phyloP scores from a whole-genome alignment of 1,140 invertebrate genomes.

The Mya arenaria region DNA sequence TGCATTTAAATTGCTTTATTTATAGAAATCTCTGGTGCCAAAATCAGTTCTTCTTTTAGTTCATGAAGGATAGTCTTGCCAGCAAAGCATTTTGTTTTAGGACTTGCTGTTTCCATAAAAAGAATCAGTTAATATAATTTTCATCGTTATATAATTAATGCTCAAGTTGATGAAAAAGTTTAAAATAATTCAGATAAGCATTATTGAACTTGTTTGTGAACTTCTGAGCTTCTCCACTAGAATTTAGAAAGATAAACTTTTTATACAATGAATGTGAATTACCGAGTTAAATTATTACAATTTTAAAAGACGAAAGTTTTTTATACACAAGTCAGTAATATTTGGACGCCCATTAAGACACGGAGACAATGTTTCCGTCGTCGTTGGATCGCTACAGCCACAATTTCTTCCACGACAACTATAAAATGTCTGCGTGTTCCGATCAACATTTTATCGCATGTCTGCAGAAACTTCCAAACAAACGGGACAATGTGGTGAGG shows the following conservation, averaged over 20 bases:
- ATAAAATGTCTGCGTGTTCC: conserved; percentile 56
- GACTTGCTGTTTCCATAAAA: too few species aligned
- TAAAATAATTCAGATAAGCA: background rate
- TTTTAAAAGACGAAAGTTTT: too few species aligned
- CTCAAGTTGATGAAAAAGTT: background rate
- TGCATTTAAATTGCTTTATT: background rate
- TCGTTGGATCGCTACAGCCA: conserved; percentile 50
- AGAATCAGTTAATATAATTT: too few species aligned
- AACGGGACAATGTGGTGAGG: conserved; percentile 66
- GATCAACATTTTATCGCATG: conserved; percentile 64
- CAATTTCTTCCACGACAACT: conserved; percentile 49
- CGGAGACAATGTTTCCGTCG: conserved; percentile 37
- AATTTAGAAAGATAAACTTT: too few species aligned
- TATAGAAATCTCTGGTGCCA: background rate
- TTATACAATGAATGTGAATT: too few species aligned
- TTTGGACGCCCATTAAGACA: too few species aligned
- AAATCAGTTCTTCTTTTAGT: background rate
- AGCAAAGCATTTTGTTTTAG: background rate
- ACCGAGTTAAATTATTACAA: too few species aligned
- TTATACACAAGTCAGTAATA: too few species aligned
- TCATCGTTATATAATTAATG: background rate
- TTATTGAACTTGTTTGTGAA: background rate
- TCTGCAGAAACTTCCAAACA: conserved; percentile 66
- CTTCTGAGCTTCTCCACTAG: too few species aligned
- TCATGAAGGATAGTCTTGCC: background rate